Percentiles rank a stretch among this genome's conserved stretches.
Conservation (phyloP, 2,797 vertebrate genomes). For the Nothura maculosa region DNA sequence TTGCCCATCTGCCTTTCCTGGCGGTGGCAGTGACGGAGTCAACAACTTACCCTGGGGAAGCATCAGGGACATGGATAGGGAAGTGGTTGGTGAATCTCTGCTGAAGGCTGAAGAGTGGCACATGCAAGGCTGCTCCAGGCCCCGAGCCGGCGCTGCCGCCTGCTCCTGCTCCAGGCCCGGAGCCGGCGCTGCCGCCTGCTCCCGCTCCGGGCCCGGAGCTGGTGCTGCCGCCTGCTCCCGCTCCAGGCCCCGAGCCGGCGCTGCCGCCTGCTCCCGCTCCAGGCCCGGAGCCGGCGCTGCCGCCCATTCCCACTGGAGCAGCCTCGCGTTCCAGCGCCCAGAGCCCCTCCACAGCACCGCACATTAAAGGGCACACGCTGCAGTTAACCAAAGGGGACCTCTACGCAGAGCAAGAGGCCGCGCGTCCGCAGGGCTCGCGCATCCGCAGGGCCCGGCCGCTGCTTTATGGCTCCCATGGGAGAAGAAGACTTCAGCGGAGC, state of each 20-base stretch:
- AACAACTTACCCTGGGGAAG: neutral
- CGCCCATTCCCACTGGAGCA: too few species aligned
- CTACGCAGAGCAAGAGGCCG: fast-evolving
- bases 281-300: too few species aligned
- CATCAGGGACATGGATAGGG: neutral
- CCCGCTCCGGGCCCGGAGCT: too few species aligned
- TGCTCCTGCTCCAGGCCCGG: too few species aligned
- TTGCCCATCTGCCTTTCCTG: neutral
- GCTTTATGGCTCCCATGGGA: fast-evolving
- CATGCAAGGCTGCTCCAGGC: too few species aligned
- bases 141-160: too few species aligned
- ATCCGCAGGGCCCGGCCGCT: fast-evolving
- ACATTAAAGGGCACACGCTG: fast-evolving
- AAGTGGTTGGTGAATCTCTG: fast-evolving
- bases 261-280: too few species aligned
- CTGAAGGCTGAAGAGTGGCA: neutral
- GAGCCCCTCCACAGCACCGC: neutral
- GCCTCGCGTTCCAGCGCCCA: too few species aligned
- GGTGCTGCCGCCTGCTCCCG: too few species aligned
- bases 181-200: too few species aligned
- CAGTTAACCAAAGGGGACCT: neutral
- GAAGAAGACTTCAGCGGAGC: neutral
- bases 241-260: too few species aligned
- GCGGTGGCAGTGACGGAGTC: fast-evolving
- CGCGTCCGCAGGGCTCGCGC: neutral